Evolutionary conservation across 2,113 vertebrate genomes (phyloP).

Genomic region (Clarias batrachus): DNA sequence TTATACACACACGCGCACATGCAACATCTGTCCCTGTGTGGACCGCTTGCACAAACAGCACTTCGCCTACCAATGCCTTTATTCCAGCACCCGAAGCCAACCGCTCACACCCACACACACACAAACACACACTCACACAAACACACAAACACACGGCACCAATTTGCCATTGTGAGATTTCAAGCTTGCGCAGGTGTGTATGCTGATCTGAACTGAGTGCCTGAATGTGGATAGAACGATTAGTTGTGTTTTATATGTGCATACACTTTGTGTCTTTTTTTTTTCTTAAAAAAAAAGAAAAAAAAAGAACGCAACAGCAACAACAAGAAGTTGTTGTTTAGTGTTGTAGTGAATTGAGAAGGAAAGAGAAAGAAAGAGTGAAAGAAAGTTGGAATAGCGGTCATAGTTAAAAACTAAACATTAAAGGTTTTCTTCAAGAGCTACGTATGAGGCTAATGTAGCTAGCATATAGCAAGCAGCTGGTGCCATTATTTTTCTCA

Average conservation of each 20-base stretch:
- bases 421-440: background rate
- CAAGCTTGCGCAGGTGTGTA: background rate
- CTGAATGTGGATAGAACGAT: background rate
- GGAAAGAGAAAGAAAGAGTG: background rate
- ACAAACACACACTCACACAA: constrained; percentile 13
- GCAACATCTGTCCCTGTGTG: constrained; percentile 52
- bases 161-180: constrained; percentile 15
- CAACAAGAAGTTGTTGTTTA: background rate
- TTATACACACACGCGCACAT: constrained; percentile 30
- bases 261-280: background rate
- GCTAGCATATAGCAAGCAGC: background rate
- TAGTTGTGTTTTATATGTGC: background rate
- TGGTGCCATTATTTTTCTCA: background rate
- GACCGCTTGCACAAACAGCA: constrained; percentile 72
- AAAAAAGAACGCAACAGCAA: no score
- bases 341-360: background rate
- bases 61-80: constrained; percentile 60
- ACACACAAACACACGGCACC: background rate
- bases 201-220: constrained; percentile 14
- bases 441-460: background rate
- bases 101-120: constrained; percentile 10
- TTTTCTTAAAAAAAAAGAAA: background rate
- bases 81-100: constrained; percentile 30
- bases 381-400: background rate
- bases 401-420: background rate